Evolutionary conservation across 2,888 invertebrate genomes (phyloP).

Genomic region (Parapristionchus giblindavisi): DNA sequence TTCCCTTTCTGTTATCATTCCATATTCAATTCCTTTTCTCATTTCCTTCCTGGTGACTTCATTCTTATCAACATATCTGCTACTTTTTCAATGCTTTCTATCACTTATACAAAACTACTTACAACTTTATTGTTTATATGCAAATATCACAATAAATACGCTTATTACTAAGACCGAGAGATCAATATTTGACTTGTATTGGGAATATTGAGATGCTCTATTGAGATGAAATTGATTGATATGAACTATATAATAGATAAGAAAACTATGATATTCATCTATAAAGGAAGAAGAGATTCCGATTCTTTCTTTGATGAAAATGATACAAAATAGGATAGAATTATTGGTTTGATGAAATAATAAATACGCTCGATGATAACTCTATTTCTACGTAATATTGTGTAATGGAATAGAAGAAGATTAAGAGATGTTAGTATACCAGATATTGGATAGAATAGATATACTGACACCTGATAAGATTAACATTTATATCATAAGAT

Average conservation of each 20-base stretch:
- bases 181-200: not conserved
- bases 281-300: constrained; percentile 12
- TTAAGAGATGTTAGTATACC: constrained; percentile 26
- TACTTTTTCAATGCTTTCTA: not conserved
- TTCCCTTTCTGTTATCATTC: not conserved
- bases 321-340: too few relatives aligned
- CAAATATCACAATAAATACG: not conserved
- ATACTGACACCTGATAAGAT: constrained; percentile 8
- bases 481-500: too few relatives aligned
- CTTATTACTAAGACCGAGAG: not conserved
- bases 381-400: not conserved
- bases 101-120: not conserved
- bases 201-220: constrained; percentile 11
- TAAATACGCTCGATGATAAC: not conserved
- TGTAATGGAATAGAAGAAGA: constrained; percentile 6
- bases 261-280: not conserved
- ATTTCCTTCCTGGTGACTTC: constrained; percentile 25
- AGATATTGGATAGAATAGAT: constrained; percentile 10
- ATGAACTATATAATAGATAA: not conserved
- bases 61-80: not conserved
- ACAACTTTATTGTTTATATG: too few relatives aligned
- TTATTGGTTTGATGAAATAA: too few relatives aligned
- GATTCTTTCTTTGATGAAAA: constrained; percentile 9
- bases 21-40: constrained; percentile 13
- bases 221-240: not conserved